Evolutionary conservation across 1,140 invertebrate genomes (phyloP).

Genomic region (Calycopis cecrops): DNA sequence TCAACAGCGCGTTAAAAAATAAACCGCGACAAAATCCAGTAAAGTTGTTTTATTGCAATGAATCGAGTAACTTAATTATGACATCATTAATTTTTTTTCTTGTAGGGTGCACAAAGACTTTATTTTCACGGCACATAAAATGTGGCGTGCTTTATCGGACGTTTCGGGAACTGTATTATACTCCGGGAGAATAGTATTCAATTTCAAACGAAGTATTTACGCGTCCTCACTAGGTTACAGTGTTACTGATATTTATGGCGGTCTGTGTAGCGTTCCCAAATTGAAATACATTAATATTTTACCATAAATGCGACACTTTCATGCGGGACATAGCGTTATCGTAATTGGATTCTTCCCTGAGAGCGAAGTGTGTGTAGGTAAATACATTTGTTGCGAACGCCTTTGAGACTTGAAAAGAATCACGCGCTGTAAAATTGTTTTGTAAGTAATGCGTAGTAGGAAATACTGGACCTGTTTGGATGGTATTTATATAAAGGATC

Average conservation of each 20-base stretch:
- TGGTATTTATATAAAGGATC: too few relatives aligned
- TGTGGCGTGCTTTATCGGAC: constrained; percentile 11
- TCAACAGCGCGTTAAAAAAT: too few relatives aligned
- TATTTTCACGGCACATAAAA: constrained; percentile 8
- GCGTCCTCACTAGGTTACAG: constrained; percentile 49
- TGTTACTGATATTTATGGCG: constrained; percentile 68
- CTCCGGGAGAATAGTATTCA: constrained; percentile 63
- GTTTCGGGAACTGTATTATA: constrained; percentile 17
- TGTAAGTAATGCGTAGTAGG: too few relatives aligned
- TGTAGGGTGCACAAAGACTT: too few relatives aligned
- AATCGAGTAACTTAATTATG: too few relatives aligned
- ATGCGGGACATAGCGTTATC: constrained; percentile 69
- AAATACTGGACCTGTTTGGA: too few relatives aligned
- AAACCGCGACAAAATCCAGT: too few relatives aligned
- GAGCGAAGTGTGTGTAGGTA: constrained; percentile 47
- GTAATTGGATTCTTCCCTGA: constrained; percentile 70
- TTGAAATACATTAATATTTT: constrained; percentile 75
- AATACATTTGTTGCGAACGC: constrained; percentile 39
- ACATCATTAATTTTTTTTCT: too few relatives aligned
- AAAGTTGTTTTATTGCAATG: too few relatives aligned
- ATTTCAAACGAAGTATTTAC: constrained; percentile 67
- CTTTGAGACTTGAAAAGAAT: constrained; percentile 12
- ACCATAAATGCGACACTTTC: constrained; percentile 73
- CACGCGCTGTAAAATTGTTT: not conserved
- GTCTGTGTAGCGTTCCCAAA: constrained; percentile 67